Base-by-base conservation (phyloP, 1,140 invertebrate genomes). In the Chymomyza costata region DNA sequence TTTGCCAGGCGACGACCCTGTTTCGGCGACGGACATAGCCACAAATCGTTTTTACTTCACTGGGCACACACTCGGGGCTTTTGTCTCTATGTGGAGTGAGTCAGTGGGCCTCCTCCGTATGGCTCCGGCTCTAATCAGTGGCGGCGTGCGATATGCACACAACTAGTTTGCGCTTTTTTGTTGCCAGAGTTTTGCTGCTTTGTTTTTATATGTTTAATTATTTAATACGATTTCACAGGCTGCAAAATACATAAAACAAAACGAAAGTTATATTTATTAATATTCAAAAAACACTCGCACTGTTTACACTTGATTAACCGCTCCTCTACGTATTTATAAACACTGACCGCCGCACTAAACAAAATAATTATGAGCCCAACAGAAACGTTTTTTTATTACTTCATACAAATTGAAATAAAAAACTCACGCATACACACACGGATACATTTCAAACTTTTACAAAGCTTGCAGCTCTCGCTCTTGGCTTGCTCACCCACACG, bases 1-100 rank as follows among this genome's bases (percentile, higher is more conserved):
- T 73, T 82, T 84, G 61, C 68, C 82, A 69, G 82, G 76, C 82
- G 82, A 84, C 82, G 82, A 84, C 78, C 78, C 82, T 82, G 82
- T 66, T 84, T 84, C 82, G 64, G 73, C 73, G 73, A 73, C 57
- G 76, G 82, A 82, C 82, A 84, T 84, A 76, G 76, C 82, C 74
- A 50, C 63, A 53, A 58, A 49, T 65, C 50, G 21, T 45, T 58
- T 39, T 63, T 46, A 64, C 38, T 66, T 50, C 60, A 59, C 47
- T 62, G 55, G 25, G 54, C 48, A 54, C 30, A 43, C 49, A 41
- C 25, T 8, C 13, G 16, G 7, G 35, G n/a, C 34, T 21, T 45
- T 21, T 25, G 34, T 47, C 6, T 47, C 18, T 47, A 35, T 17
- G 31, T 10, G 43, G 34, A 7, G 47, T 31, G 48, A 62, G 48